Evolutionary conservation across 2,113 vertebrate genomes (phyloP).

Genomic region (Coracopsis vasa): DNA sequence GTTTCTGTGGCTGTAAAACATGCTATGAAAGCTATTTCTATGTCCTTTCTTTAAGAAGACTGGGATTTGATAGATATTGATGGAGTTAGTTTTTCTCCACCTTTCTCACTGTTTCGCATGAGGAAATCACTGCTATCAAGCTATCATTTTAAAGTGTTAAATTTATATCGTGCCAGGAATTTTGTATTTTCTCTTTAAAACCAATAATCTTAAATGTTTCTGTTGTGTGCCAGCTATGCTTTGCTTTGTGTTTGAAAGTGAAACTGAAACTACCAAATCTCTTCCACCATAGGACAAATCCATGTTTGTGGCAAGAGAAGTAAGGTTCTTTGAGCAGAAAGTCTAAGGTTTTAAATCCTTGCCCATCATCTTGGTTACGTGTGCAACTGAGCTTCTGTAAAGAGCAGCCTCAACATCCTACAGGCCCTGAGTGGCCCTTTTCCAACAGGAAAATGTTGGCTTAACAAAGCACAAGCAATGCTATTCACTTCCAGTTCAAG

Average conservation of each 20-base stretch:
- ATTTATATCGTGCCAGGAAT: neutral
- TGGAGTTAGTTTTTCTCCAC: neutral
- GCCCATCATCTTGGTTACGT: neutral
- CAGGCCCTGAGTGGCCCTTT: neutral
- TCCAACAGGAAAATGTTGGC: neutral
- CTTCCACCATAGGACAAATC: neutral
- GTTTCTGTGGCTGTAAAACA: neutral
- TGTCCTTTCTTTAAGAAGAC: neutral
- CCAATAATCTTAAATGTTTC: neutral
- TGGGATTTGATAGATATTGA: neutral
- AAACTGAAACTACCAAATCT: neutral
- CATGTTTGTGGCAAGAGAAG: neutral
- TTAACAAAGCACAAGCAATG: neutral
- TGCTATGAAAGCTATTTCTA: neutral
- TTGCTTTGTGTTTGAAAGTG: neutral
- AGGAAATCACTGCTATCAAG: neutral
- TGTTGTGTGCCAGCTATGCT: neutral
- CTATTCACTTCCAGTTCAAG: neutral
- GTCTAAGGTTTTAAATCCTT: neutral
- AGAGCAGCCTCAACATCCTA: neutral
- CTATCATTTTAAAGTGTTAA: neutral
- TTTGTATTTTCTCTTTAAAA: neutral
- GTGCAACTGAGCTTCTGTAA: neutral
- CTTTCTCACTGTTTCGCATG: neutral
- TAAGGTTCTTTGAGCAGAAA: neutral